Base-by-base conservation (phyloP, 2,888 invertebrate genomes). In the Dichetophora obliterata region DNA sequence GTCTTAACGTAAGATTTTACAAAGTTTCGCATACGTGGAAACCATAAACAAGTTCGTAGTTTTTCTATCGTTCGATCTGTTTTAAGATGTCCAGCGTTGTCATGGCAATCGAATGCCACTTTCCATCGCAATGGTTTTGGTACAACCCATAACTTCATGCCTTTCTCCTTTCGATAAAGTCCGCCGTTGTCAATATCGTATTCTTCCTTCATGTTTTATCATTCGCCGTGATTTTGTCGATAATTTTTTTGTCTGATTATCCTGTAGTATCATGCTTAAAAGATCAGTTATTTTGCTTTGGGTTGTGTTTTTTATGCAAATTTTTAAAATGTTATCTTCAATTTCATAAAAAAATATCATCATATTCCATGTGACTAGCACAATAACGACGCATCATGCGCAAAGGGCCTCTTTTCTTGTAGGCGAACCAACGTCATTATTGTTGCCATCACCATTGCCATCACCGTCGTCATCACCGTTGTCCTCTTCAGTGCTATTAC, bases 361-460 rank as follows among this genome's bases (percentile, higher is more conserved):
- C n/a, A n/a, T n/a, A n/a, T 81, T 76, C 76, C 80, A 79, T 16
- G 75, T 8, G 37, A 16, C 43, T 72, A 75, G 4, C 78, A 65
- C 54, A 76, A 80, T 3, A 80, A 50, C 31, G 79, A 71, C 8
- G 68, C 73, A 5, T n/a, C n/a, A n/a, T n/a, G n/a, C n/a, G 78
- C 5, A 8, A 34, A 59, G 54, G 70, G 77, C 11, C 78, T 63
- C 6, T 75, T 61, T n/a, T n/a, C n/a, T n/a, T n/a, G n/a, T n/a
- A n/a, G n/a, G n/a, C n/a, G n/a, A n/a, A n/a, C n/a, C n/a, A n/a
- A n/a, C n/a, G n/a, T n/a, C n/a, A n/a, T n/a, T n/a, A n/a, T n/a
- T n/a, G n/a, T n/a, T n/a, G n/a, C n/a, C n/a, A n/a, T n/a, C n/a
- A n/a, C n/a, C n/a, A n/a, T n/a, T n/a, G n/a, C n/a, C n/a, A 5